A percentile compares a stretch with the other conserved stretches of the same genome.
These are phyloP conservation scores for Megatriorchis doriae DNA, from an alignment of 2,113 vertebrate genomes.

Conservation along the genomic window DNA sequence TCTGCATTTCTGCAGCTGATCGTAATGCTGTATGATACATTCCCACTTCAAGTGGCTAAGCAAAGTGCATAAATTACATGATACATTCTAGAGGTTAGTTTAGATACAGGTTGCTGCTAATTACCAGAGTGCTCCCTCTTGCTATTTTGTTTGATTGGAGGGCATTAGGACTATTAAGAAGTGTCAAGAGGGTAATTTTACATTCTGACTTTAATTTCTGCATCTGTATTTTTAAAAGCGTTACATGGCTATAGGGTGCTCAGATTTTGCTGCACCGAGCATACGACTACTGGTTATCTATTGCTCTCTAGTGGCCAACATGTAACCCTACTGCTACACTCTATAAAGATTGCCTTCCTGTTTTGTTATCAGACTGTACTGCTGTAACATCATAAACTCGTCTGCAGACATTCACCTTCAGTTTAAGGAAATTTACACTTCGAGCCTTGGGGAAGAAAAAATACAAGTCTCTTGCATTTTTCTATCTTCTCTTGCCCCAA, in stretches of 20 bases:
- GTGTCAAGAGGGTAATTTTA: background rate
- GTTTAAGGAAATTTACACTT: rapidly evolving
- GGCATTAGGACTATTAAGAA: background rate
- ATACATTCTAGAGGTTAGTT: background rate
- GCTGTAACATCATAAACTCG: background rate
- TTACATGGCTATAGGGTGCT: background rate
- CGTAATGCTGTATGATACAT: background rate
- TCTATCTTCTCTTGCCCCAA: background rate
- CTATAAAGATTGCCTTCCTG: background rate
- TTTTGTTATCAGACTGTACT: background rate
- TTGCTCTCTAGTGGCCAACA: conserved; percentile 15
- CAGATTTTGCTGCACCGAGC: background rate
- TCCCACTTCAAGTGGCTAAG: background rate
- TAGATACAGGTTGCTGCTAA: background rate
- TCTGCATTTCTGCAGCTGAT: background rate
- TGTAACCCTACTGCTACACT: background rate
- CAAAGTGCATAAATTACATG: background rate
- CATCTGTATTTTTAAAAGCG: background rate
- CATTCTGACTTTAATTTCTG: background rate
- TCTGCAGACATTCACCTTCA: background rate
- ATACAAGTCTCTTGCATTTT: too few relatives aligned
- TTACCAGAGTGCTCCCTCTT: background rate
- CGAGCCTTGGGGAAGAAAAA: rapidly evolving
- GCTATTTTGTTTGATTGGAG: background rate
- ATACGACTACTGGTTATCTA: background rate